phyloP scores from a whole-genome alignment of 2,888 invertebrate species.

The Scaptomyza reducta region DNA sequence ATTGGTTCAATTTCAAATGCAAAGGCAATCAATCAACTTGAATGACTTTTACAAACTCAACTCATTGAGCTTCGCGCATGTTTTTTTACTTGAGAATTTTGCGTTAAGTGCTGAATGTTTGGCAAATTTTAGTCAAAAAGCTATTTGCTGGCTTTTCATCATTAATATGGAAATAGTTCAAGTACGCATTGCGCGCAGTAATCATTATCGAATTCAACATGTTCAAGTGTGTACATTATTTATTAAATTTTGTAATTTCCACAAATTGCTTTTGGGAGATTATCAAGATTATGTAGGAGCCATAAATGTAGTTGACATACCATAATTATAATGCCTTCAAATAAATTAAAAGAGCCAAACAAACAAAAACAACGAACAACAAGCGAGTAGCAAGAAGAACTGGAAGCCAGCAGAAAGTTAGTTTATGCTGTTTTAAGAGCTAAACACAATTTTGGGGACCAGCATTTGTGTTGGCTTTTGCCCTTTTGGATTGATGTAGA shows the following conservation, averaged over 20 bases:
- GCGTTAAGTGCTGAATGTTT: conserved; percentile 25
- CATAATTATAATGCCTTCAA: conserved; percentile 43
- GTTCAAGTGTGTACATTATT: neutral
- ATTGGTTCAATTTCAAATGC: conserved; percentile 19
- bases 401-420: conserved; percentile 13
- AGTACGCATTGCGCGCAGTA: neutral
- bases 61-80: conserved; percentile 11
- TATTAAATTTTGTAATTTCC: conserved; percentile 13
- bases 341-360: conserved; percentile 34
- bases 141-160: conserved; percentile 4
- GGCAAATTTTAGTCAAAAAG: conserved; percentile 9
- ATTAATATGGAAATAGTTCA: conserved; percentile 21
- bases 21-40: conserved; percentile 64
- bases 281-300: conserved; percentile 29
- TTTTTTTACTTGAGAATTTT: conserved; percentile 11
- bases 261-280: conserved; percentile 8
- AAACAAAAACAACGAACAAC: conserved; percentile 31
- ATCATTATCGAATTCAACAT: neutral
- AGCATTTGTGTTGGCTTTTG: conserved; percentile 7
- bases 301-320: conserved; percentile 23
- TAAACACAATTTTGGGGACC: conserved; percentile 15
- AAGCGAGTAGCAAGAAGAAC: neutral
- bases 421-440: conserved; percentile 11
- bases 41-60: conserved; percentile 50
- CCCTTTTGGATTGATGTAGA: conserved; percentile 36